phyloP scores from a whole-genome alignment of 2,113 vertebrate species.

The Cephalopterus ornatus region DNA sequence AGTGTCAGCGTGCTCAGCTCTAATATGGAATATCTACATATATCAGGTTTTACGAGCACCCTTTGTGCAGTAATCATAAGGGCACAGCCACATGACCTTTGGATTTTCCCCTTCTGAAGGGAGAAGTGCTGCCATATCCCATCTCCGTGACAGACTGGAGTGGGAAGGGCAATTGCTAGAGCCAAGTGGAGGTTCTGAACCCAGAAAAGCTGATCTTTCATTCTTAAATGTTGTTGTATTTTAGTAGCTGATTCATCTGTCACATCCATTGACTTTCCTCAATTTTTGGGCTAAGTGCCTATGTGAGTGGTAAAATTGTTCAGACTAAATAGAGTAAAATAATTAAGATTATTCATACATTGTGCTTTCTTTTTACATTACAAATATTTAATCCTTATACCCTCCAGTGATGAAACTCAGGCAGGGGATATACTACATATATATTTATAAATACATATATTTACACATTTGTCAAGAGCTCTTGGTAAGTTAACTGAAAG shows the following conservation, averaged over 20 bases:
- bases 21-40: background rate
- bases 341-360: background rate
- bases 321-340: background rate
- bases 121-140: background rate
- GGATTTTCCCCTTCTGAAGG: background rate
- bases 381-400: background rate
- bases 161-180: background rate
- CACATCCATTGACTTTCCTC: background rate
- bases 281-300: background rate
- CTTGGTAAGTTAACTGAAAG: background rate
- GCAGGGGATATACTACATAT: background rate
- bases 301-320: background rate
- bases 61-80: background rate
- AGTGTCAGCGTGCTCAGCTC: background rate
- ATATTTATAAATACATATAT: background rate
- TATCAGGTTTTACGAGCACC: background rate
- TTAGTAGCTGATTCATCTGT: background rate
- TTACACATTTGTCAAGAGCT: background rate
- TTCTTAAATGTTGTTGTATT: background rate
- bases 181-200: background rate
- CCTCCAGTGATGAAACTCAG: background rate
- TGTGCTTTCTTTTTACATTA: background rate
- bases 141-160: background rate
- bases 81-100: background rate
- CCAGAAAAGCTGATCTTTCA: background rate